These are phyloP conservation scores for Danio kyathit DNA, from an alignment of 2,797 vertebrate genomes.

Conservation along the genomic window DNA sequence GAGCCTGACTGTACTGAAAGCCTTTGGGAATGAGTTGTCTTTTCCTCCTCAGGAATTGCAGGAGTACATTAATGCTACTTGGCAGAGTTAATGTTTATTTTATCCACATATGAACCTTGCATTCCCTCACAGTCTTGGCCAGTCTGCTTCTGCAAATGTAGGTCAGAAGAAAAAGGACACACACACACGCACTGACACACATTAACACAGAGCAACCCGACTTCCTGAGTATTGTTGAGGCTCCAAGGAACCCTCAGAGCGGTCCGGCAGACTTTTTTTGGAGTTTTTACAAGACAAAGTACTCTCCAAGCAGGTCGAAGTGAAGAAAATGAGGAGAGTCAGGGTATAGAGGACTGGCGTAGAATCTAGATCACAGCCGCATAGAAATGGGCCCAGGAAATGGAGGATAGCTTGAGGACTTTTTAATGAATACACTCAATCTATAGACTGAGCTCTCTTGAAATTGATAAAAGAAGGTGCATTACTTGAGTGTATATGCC, in stretches of 20 bases:
- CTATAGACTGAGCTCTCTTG: constrained; percentile 11
- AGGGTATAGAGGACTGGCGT: constrained; percentile 28
- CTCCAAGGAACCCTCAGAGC: constrained; percentile 31
- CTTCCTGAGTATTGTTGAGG: constrained; percentile 13
- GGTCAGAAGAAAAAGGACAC: constrained; percentile 65
- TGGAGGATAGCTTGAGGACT: constrained; percentile 25
- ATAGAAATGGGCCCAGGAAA: constrained; percentile 40
- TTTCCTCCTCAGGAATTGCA: constrained; percentile 37
- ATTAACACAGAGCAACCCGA: constrained; percentile 24
- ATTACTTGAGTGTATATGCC: constrained; percentile 11
- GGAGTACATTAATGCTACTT: constrained; percentile 43
- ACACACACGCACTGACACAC: constrained; percentile 19
- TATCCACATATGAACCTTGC: constrained; percentile 57
- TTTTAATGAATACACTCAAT: constrained; percentile 45
- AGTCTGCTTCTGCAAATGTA: constrained; percentile 68
- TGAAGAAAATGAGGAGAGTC: constrained; percentile 31
- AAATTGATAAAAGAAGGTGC: constrained; percentile 18
- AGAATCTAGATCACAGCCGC: constrained; percentile 51
- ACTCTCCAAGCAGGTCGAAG: constrained; percentile 49
- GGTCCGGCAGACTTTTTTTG: background rate
- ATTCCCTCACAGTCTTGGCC: constrained; percentile 58
- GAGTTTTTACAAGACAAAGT: constrained; percentile 40
- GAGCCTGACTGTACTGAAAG: constrained; percentile 24
- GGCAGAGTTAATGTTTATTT: constrained; percentile 65
- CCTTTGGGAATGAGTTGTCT: constrained; percentile 25